Conservation (phyloP, 2,797 vertebrate genomes). For the Cygnus olor region DNA sequence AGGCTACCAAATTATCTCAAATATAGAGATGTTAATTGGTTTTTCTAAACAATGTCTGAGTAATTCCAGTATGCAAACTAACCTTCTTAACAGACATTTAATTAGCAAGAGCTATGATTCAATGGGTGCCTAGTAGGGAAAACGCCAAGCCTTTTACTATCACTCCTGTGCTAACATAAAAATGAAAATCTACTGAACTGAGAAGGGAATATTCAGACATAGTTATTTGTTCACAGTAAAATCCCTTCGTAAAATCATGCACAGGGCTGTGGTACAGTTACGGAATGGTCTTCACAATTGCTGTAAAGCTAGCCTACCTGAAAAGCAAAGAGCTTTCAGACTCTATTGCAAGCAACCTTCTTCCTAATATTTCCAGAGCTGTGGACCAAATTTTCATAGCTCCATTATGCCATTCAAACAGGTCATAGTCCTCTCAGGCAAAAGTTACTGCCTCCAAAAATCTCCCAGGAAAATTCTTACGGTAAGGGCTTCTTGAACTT, state of each 20-base stretch:
- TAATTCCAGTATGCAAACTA: neutral
- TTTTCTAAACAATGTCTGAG: neutral
- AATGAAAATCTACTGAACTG: neutral
- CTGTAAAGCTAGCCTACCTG: neutral
- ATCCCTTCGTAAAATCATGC: neutral
- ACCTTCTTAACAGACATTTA: neutral
- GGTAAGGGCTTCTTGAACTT: neutral
- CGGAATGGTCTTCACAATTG: neutral
- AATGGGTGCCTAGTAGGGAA: neutral
- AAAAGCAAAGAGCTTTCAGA: neutral
- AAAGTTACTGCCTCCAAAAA: neutral
- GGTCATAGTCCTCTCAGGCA: neutral
- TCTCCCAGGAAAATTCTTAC: neutral
- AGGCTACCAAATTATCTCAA: neutral
- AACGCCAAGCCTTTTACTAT: neutral
- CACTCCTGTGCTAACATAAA: rapidly evolving
- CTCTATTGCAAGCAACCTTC: neutral
- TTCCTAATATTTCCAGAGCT: neutral
- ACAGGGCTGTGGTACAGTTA: neutral
- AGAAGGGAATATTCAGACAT: neutral
- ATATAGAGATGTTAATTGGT: neutral
- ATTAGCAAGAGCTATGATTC: neutral
- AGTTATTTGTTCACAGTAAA: neutral
- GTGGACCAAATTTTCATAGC: neutral
- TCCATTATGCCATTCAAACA: neutral